A percentile compares a stretch with the other conserved stretches of the same genome.
Evolutionary conservation across 2,113 vertebrate genomes (phyloP).

Genomic region (Scolopax mira): DNA sequence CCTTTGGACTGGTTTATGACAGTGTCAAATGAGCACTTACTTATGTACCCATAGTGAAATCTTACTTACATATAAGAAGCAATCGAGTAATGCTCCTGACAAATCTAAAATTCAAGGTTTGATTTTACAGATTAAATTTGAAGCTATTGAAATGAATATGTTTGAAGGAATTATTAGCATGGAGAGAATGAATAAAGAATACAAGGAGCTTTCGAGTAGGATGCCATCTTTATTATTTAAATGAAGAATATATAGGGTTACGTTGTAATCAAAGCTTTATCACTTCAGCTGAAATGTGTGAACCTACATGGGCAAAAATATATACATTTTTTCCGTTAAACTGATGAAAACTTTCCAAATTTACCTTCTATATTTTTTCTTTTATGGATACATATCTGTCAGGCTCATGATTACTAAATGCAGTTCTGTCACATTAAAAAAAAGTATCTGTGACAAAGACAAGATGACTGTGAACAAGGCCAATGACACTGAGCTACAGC

Average conservation of each 20-base stretch:
- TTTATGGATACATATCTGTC: slow-evolving; percentile 62
- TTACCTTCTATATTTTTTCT: slow-evolving; percentile 11
- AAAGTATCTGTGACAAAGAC: slow-evolving; percentile 68
- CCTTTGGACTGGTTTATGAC: not conserved
- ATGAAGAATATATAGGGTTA: not conserved
- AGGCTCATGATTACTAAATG: slow-evolving; percentile 71
- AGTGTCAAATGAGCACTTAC: not conserved
- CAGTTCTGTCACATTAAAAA: slow-evolving; percentile 79
- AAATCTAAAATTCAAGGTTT: not conserved
- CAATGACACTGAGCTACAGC: slow-evolving; percentile 69
- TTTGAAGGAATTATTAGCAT: not conserved
- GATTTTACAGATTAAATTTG: not conserved
- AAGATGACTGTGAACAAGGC: slow-evolving; percentile 72
- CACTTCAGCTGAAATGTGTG: slow-evolving; percentile 24
- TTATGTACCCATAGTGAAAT: not conserved
- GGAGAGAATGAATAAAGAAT: not conserved
- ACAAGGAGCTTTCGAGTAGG: not conserved
- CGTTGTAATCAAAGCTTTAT: slow-evolving; percentile 17
- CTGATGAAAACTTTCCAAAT: slow-evolving; percentile 9
- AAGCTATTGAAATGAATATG: not conserved
- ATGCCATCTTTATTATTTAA: not conserved
- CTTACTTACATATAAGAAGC: not conserved
- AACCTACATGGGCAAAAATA: not conserved
- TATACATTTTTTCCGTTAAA: slow-evolving; percentile 28
- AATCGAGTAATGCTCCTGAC: not conserved